Conservation (phyloP, 2,797 vertebrate species). For the Hydrolagus colliei region DNA sequence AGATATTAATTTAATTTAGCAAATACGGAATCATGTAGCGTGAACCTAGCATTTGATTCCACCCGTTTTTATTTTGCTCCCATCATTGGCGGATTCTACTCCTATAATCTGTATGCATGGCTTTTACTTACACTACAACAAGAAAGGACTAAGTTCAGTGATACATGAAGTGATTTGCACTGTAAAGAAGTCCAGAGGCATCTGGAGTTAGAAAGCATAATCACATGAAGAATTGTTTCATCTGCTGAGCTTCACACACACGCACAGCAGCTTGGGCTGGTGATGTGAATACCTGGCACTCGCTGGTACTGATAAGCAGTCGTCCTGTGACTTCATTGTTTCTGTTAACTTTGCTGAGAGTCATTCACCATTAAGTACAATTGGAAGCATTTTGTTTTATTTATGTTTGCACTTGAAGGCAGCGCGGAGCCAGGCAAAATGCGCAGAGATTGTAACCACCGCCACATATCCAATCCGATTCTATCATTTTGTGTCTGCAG, state of each 20-base stretch:
- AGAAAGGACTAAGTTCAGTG: conserved; percentile 31
- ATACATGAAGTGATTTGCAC: conserved; percentile 30
- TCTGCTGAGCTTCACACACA: conserved; percentile 14
- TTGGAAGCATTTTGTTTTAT: conserved; percentile 46
- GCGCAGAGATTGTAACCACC: conserved; percentile 38
- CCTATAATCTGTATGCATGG: conserved; percentile 24
- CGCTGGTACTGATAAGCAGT: conserved; percentile 46
- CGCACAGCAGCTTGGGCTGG: conserved; percentile 6
- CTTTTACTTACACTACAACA: conserved; percentile 22
- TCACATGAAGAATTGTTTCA: conserved; percentile 29
- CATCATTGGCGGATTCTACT: conserved; percentile 14
- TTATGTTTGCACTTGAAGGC: conserved; percentile 43
- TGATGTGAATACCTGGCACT: conserved; percentile 34
- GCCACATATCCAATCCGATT: conserved; percentile 51
- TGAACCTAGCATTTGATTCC: conserved; percentile 12
- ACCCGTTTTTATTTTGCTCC: conserved; percentile 28
- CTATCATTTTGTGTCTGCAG: conserved; percentile 66
- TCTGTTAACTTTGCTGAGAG: conserved; percentile 50
- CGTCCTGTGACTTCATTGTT: conserved; percentile 48
- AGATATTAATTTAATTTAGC: conserved; percentile 2
- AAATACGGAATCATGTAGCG: conserved; percentile 16
- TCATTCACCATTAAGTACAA: conserved; percentile 43
- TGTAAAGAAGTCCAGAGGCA: conserved; percentile 26
- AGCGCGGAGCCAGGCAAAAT: conserved; percentile 45
- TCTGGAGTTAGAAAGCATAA: conserved; percentile 26